Evolutionary conservation across 1,140 invertebrate species (phyloP), one percentile per base, ranked within the genome.

Genomic region (Panagrolaimus sp.): DNA sequence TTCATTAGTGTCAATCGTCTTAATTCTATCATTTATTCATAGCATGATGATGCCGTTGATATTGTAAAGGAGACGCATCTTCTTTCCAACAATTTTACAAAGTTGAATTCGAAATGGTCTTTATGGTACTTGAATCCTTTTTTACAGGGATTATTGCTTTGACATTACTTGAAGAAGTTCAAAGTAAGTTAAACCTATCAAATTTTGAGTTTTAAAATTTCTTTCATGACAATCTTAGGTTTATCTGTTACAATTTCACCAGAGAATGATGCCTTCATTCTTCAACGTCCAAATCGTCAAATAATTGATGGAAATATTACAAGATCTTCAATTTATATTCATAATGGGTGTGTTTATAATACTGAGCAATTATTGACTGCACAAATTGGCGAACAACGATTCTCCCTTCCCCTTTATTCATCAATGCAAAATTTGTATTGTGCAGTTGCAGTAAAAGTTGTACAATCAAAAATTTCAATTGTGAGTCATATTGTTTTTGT

Each of bases 361-460:
- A 58, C 21, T 17, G 52, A 58, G 17, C 52, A 58, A 21, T 28
- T 58, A 26, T n/a, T 58, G 10, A 58, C 52, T 12, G 52, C 52
- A 26, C 21, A 58, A 21, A 58, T 58, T 28, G 52, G 52, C 12
- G 52, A 58, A 28, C 52, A 58, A 21, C 21, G 28, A 21, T 58
- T 58, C 17, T 28, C 21, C 17, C n/a, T 58, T 21, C 52, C 52
- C 14, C 28, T 58, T 12, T 26, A 58, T 58, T 28, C 52, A 28
- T 58, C 52, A 58, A 28, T 28, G 52, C 52, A 58, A 17, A 58
- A 58, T 17, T 58, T 58, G 28, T 28, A 58, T 28, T 58, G 52
- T 58, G 52, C 52, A 14, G 52, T 58, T 8, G 52, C 52, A 58
- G 21, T 58, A n/a, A 58, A 58, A 58, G 28, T 58, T 58, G 28